Conservation (phyloP, 2,113 vertebrate species). For the Beaufortia kweichowensis region DNA sequence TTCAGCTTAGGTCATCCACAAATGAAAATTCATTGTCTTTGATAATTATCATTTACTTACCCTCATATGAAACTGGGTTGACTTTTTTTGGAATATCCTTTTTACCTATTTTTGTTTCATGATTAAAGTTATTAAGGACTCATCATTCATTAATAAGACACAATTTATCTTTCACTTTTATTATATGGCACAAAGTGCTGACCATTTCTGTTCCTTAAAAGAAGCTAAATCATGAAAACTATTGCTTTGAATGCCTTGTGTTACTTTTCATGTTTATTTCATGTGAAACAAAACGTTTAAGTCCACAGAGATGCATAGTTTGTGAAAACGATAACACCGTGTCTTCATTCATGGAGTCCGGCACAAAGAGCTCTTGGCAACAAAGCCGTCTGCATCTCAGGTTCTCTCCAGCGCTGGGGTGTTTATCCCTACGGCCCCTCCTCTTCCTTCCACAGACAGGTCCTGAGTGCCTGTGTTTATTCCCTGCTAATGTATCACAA, state of each 20-base stretch:
- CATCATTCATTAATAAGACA: no score
- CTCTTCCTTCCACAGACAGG: conserved; percentile 61
- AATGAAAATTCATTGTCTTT: no score
- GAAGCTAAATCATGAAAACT: background rate
- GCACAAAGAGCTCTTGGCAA: conserved; percentile 39
- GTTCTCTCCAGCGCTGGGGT: conserved; percentile 15
- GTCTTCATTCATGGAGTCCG: conserved; percentile 25
- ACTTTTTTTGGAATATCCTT: no score
- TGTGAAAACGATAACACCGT: conserved; percentile 7
- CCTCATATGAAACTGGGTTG: no score
- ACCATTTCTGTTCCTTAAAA: no score
- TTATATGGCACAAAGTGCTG: no score
- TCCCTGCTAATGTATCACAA: conserved; percentile 87
- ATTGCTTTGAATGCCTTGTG: background rate
- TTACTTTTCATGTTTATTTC: background rate
- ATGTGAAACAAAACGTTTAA: conserved; percentile 28
- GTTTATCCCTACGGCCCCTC: conserved; percentile 25
- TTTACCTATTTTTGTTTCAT: no score
- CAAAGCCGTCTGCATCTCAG: conserved; percentile 28
- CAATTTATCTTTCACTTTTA: no score
- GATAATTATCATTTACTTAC: no score
- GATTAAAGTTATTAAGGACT: no score
- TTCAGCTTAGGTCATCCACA: no score
- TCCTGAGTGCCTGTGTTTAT: conserved; percentile 86
- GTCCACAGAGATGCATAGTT: conserved; percentile 4